Base-by-base conservation (phyloP, 2,888 invertebrate species). In the Lochmaea crataegi region DNA sequence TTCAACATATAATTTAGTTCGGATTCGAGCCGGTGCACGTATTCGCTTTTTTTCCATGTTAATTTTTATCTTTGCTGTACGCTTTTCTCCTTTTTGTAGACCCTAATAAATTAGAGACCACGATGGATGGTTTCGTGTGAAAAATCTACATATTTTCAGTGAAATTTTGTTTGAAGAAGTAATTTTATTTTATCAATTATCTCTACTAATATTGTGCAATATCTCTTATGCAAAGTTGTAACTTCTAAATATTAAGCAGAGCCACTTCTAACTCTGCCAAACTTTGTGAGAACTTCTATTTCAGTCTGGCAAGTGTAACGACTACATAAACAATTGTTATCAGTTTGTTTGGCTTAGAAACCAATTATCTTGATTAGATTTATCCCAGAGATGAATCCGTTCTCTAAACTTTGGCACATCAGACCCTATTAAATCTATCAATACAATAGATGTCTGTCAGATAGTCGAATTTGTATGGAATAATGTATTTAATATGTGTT, bases 281-380 rank as follows among this genome's bases (percentile, higher is more conserved):
- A 32, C 32, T 32, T 32, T 32, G 32, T 7, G 32, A 32, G 32
- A 51, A 51, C n/a, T 51, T 57, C 26, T 16, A 22, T 32, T 32
- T 7, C 32, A 32, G 32, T 32, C 32, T 32, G 32, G 32, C 32
- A 32, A 32, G 32, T 32, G 32, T 32, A 32, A 32, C 32, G 32
- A 32, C 12, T 51, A n/a, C 22, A 22, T 68, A 68, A 58, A 58
- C 60, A 45, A 58, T 68, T 58, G 58, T 58, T 68, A 68, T 68
- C 58, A 68, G 58, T 68, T 58, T 18, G 42, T 58, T 42, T 68
- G 58, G 14, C 18, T 45, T 18, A 41, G 32, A 58, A 68, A 58
- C 58, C 68, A 68, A 68, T 68, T 68, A 68, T 45, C 68, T 42
- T 26, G 22, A 68, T 68, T 58, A 60, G 45, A 68, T 32, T 68